These are phyloP conservation scores for Blastobasis adustella DNA, from an alignment of 2,888 invertebrate species.

Conservation along the genomic window DNA sequence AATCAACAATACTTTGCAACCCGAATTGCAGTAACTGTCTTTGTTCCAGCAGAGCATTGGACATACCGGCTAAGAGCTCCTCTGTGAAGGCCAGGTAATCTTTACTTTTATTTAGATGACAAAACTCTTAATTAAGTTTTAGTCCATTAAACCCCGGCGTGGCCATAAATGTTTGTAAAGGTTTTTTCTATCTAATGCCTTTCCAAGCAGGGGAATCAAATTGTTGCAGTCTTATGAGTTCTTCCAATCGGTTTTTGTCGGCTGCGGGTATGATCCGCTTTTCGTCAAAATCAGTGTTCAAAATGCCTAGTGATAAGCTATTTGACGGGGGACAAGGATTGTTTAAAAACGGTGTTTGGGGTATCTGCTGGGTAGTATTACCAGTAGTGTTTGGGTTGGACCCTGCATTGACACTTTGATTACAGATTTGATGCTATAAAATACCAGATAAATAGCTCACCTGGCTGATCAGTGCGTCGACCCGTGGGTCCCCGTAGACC, in stretches of 20 bases:
- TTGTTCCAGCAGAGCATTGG: constrained; percentile 6
- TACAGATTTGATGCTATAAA: not conserved
- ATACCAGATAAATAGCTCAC: not conserved
- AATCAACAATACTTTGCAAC: constrained; percentile 6
- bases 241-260: not conserved
- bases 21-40: not conserved
- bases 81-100: constrained; percentile 13
- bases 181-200: constrained; percentile 11
- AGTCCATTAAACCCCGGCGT: constrained; percentile 12
- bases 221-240: constrained; percentile 4
- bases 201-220: constrained; percentile 9
- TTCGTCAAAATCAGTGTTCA: not conserved
- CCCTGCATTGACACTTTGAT: not conserved
- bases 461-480: not conserved
- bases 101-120: constrained; percentile 13
- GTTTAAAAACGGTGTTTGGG: not conserved
- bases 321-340: not conserved
- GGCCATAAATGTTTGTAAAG: constrained; percentile 9
- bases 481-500: not conserved
- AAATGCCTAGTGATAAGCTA: not conserved
- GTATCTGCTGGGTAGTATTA: not conserved
- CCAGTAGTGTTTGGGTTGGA: not conserved
- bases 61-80: constrained; percentile 6
- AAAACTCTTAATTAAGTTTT: constrained; percentile 16
- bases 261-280: not conserved